Evolutionary conservation across 2,888 invertebrate species (phyloP).

Genomic region (Sarcophaga caerulescens): DNA sequence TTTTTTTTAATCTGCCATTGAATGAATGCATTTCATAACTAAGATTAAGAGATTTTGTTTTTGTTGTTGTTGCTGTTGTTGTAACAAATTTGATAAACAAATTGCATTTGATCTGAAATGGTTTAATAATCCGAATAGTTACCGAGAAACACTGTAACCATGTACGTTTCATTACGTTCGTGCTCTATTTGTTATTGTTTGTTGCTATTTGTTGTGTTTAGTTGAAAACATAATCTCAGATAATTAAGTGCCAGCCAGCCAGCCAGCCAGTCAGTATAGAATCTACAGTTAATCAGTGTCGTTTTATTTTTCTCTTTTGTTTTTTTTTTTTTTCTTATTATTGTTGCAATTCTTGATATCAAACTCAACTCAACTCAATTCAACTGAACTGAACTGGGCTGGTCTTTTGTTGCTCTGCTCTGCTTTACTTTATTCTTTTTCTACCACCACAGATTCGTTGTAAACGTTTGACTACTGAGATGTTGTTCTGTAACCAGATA

Average conservation of each 20-base stretch:
- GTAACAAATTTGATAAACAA: background rate
- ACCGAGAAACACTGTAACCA: background rate
- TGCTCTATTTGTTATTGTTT: conserved; percentile 71
- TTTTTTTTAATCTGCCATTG: background rate
- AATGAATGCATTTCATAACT: background rate
- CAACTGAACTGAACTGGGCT: background rate
- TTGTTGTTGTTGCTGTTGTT: background rate
- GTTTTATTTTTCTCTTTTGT: background rate
- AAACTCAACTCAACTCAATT: too few species aligned
- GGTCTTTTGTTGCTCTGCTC: background rate
- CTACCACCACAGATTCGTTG: background rate
- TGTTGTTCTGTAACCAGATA: conserved; percentile 57
- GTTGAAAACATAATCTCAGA: conserved; percentile 3
- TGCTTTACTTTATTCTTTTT: background rate
- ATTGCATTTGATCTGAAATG: background rate
- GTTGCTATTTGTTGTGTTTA: conserved; percentile 72
- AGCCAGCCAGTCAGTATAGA: background rate
- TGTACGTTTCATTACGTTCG: too few species aligned
- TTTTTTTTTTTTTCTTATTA: background rate
- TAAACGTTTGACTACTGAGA: conserved; percentile 38
- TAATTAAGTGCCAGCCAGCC: background rate
- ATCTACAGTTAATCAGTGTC: background rate
- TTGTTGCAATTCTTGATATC: background rate
- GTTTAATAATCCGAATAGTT: background rate
- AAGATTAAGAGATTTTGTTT: background rate